A percentile compares a stretch with the other conserved stretches of the same genome.
Evolutionary conservation across 2,797 vertebrate species (phyloP).

Genomic region (Anisognathus igniventris): DNA sequence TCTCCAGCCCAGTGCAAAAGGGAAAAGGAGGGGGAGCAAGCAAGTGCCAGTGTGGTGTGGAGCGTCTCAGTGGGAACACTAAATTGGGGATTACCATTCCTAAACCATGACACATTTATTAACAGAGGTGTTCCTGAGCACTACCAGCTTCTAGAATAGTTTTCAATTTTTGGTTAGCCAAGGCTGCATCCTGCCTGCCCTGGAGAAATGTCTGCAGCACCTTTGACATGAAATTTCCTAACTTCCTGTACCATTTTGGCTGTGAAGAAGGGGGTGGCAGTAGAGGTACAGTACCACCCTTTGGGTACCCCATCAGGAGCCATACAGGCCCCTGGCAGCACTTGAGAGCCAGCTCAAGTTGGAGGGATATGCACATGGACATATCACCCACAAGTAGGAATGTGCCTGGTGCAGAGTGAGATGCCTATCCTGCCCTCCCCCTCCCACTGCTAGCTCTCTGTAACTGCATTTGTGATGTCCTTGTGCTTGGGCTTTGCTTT

Average conservation of each 20-base stretch:
- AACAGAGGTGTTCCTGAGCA: neutral
- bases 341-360: neutral
- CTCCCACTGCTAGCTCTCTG: neutral
- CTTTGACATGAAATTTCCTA: neutral
- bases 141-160: neutral
- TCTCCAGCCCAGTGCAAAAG: neutral
- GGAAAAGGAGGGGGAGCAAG: neutral
- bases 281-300: neutral
- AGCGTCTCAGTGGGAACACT: neutral
- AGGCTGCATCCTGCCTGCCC: neutral
- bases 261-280: neutral
- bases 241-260: neutral
- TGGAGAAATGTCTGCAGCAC: neutral
- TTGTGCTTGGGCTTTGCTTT: neutral
- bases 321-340: rapidly evolving
- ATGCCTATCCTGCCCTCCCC: neutral
- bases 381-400: neutral
- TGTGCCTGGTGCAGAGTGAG: neutral
- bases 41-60: neutral
- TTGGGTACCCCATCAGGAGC: neutral
- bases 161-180: neutral
- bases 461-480: neutral
- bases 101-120: neutral
- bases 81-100: neutral
- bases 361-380: neutral